Evolutionary conservation across 2,888 invertebrate species (phyloP).

Genomic region (Drosophila kuntzei): DNA sequence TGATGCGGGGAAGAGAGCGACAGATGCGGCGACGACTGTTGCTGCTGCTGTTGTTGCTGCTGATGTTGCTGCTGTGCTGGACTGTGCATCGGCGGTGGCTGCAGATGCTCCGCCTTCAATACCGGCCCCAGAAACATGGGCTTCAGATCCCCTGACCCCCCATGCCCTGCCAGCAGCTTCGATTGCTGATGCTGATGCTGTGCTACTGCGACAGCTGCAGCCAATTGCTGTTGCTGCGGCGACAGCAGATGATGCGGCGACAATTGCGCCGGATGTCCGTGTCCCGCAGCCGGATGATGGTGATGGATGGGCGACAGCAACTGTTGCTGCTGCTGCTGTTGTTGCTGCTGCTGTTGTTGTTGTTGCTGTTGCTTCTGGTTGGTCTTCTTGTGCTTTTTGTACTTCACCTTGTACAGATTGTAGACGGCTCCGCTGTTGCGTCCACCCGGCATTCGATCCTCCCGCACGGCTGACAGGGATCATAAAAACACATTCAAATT

Average conservation of each 20-base stretch:
- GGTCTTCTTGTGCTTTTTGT: conserved; percentile 98
- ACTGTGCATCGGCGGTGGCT: conserved; percentile 75
- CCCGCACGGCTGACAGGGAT: conserved; percentile 92
- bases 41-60: conserved; percentile 74
- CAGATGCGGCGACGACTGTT: conserved; percentile 67
- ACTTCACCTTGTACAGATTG: conserved; percentile 99
- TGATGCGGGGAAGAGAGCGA: conserved; percentile 80
- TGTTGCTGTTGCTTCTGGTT: conserved; percentile 87
- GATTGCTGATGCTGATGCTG: conserved; percentile 82
- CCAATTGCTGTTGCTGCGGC: conserved; percentile 82
- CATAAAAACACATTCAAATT: conserved; percentile 6
- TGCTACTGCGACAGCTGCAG: conserved; percentile 82
- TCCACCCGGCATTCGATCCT: conserved; percentile 99
- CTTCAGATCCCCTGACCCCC: conserved; percentile 70
- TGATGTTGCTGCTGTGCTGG: conserved; percentile 82
- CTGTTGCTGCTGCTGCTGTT: conserved; percentile 85
- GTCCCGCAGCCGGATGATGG: conserved; percentile 83
- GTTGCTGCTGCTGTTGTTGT: conserved; percentile 86
- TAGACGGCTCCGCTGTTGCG: conserved; percentile 99
- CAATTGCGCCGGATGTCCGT: conserved; percentile 83
- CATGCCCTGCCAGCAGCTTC: conserved; percentile 65
- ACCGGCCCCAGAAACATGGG: conserved; percentile 83
- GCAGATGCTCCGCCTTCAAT: conserved; percentile 80
- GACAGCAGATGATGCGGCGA: conserved; percentile 79
- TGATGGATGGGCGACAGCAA: conserved; percentile 80